phyloP scores from a whole-genome alignment of 1,140 invertebrate species.

The Drosophila pseudoobscura region DNA sequence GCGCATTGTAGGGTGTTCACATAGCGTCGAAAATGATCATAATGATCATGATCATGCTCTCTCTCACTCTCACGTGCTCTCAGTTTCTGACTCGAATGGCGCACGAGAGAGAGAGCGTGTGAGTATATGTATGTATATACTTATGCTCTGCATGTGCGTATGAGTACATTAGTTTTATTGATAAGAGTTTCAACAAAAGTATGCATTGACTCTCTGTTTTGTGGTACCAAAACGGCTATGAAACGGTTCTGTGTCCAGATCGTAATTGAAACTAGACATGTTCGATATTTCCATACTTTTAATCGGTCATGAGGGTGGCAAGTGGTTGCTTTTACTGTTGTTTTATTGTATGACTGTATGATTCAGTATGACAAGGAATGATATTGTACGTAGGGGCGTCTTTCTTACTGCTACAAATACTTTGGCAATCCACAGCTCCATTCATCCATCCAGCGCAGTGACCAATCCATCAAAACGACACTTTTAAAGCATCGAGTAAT shows the following conservation, averaged over 20 bases:
- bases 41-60: constrained; percentile 2
- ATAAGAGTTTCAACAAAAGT: too few relatives aligned
- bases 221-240: constrained; percentile 22
- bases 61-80: neutral
- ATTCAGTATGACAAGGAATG: constrained; percentile 7
- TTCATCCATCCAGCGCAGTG: too few relatives aligned
- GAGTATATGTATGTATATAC: neutral
- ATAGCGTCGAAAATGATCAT: constrained; percentile 19
- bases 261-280: constrained; percentile 13
- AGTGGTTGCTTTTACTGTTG: neutral
- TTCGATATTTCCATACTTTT: constrained; percentile 3
- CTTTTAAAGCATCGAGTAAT: neutral
- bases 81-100: constrained; percentile 9
- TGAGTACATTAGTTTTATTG: too few relatives aligned
- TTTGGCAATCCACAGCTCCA: too few relatives aligned
- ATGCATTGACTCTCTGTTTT: constrained; percentile 7
- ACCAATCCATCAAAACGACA: neutral
- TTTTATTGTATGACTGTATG: neutral
- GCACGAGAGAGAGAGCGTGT: constrained; percentile 1
- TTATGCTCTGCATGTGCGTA: neutral
- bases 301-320: neutral
- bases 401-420: too few relatives aligned
- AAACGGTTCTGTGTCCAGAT: constrained; percentile 18
- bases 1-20: constrained; percentile 11
- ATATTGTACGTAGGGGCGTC: too few relatives aligned